Percentiles rank a stretch among this genome's conserved stretches.
These are phyloP conservation scores for Leptobrachium leishanense DNA, from an alignment of 2,113 vertebrate species.

Conservation along the genomic window DNA sequence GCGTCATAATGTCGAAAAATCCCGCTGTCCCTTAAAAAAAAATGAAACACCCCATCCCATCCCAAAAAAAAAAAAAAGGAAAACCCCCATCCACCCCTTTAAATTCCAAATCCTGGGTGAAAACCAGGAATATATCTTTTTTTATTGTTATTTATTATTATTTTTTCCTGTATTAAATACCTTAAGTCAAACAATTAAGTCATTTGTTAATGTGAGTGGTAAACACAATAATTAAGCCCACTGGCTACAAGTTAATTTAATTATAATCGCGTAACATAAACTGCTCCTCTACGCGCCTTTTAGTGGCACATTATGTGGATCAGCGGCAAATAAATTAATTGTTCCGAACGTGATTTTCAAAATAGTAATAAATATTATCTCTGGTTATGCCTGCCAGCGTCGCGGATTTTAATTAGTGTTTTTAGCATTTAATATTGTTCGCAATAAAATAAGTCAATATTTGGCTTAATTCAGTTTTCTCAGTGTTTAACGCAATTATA, in stretches of 20 bases:
- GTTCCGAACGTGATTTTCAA: background rate
- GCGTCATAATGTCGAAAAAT: no score
- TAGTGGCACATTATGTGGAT: background rate
- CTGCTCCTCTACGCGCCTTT: background rate
- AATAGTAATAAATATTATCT: background rate
- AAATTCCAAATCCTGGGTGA: background rate
- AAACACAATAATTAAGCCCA: slow-evolving; percentile 30
- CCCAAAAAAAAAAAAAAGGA: background rate
- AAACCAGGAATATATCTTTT: background rate
- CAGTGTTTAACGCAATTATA: background rate
- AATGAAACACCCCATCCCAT: background rate
- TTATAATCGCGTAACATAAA: slow-evolving; percentile 3
- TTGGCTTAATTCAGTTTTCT: no score
- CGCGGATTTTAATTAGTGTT: no score
- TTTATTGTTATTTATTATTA: no score
- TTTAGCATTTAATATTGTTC: no score
- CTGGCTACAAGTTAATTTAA: slow-evolving; percentile 27
- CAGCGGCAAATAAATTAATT: background rate
- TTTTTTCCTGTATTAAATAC: slow-evolving; percentile 10
- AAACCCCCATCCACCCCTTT: background rate
- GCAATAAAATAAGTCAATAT: no score
- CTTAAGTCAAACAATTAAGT: slow-evolving; percentile 22
- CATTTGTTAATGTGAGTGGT: slow-evolving; percentile 26
- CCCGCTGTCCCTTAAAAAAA: background rate
- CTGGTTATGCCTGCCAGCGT: no score